Conservation (phyloP, 2,113 vertebrate genomes). For the Solenodon paradoxus region DNA sequence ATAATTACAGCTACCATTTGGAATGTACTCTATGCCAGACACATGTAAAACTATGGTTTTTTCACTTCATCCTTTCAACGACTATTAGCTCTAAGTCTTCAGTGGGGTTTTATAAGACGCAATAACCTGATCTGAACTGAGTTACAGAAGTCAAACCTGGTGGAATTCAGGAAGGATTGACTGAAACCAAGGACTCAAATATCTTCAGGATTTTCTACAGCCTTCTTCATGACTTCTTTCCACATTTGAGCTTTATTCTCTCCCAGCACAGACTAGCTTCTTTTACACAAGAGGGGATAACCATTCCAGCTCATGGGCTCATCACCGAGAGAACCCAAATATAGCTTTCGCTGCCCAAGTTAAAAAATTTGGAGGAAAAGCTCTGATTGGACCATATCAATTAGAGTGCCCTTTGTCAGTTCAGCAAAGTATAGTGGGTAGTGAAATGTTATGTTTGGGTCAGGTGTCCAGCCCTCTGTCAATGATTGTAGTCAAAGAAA, state of each 20-base stretch:
- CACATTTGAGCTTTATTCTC: neutral
- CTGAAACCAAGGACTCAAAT: neutral
- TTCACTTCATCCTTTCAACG: neutral
- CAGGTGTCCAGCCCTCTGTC: neutral
- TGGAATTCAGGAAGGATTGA: neutral
- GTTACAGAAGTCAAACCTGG: neutral
- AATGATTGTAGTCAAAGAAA: neutral
- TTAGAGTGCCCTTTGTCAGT: neutral
- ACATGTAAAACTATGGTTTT: neutral
- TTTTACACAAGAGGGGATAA: neutral
- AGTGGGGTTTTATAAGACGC: neutral
- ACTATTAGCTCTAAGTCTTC: neutral
- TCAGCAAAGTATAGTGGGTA: neutral
- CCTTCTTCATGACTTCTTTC: neutral
- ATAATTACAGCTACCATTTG: neutral
- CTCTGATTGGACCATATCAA: neutral
- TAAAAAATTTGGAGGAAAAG: neutral
- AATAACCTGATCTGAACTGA: neutral
- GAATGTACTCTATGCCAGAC: neutral
- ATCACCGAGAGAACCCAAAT: neutral
- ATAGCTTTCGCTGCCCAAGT: neutral
- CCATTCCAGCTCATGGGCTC: neutral
- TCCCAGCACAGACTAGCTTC: neutral
- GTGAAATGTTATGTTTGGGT: neutral
- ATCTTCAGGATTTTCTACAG: neutral